Evolutionary conservation across 2,797 vertebrate species (phyloP).

Genomic region (Myiotriccus ornatus): DNA sequence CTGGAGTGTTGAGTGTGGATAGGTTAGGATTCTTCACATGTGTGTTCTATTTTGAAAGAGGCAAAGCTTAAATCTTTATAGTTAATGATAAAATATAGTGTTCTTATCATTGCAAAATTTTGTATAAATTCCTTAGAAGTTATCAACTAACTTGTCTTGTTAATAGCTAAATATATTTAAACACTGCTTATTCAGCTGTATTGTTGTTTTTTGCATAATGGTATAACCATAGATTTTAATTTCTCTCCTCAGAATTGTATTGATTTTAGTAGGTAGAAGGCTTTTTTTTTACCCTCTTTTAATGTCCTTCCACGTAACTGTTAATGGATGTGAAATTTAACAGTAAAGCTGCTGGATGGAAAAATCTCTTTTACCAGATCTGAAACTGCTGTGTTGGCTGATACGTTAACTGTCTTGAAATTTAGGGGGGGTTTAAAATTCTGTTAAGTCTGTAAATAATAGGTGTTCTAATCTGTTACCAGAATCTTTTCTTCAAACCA

Average conservation of each 20-base stretch:
- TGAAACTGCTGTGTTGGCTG: background rate
- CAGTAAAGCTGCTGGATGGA: background rate
- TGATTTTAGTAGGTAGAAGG: background rate
- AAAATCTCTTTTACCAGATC: background rate
- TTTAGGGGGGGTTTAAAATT: rapidly evolving
- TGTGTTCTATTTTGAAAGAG: background rate
- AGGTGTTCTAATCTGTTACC: background rate
- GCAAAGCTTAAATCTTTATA: background rate
- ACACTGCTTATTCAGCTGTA: background rate
- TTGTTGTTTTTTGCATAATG: background rate
- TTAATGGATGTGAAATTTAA: background rate
- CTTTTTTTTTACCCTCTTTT: background rate
- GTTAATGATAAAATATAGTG: background rate
- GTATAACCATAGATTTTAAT: background rate
- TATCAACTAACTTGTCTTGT: background rate
- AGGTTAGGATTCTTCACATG: background rate
- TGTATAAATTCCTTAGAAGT: background rate
- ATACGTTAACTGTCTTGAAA: background rate
- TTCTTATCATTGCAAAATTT: background rate
- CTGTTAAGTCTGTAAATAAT: background rate
- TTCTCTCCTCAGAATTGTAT: background rate
- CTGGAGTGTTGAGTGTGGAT: background rate
- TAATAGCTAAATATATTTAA: background rate
- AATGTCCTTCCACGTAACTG: background rate
- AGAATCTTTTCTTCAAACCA: background rate